Evolutionary conservation across 2,113 vertebrate genomes (phyloP).

Genomic region (Rattus norvegicus): DNA sequence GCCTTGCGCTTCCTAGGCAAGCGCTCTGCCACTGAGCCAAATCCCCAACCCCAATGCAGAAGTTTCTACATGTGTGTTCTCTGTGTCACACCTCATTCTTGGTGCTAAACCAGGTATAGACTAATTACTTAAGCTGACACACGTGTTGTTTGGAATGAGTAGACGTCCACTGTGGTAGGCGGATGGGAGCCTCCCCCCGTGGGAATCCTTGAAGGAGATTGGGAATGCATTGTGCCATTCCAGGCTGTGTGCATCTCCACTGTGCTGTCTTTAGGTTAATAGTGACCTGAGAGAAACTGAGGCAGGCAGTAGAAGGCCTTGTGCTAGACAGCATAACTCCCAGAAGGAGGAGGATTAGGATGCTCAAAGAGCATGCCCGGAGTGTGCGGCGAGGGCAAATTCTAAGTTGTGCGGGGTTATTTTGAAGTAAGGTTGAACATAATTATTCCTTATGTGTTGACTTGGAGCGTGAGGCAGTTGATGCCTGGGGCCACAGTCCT

Average conservation of each 20-base stretch:
- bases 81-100: background rate
- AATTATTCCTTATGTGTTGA: background rate
- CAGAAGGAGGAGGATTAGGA: background rate
- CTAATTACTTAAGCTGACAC: background rate
- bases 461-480: slow-evolving; percentile 17
- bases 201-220: background rate
- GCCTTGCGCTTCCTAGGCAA: no score
- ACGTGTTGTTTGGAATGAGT: background rate
- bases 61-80: background rate
- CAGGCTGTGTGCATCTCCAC: background rate
- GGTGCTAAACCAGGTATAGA: background rate
- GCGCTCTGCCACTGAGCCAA: no score
- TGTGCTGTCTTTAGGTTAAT: background rate
- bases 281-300: background rate
- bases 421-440: slow-evolving; percentile 32
- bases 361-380: background rate
- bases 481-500: background rate
- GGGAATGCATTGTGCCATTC: background rate
- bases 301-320: background rate
- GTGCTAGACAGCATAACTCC: background rate
- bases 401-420: background rate
- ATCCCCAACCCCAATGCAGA: no score
- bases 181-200: background rate
- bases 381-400: background rate
- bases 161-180: background rate